phyloP scores from a whole-genome alignment of 2,797 vertebrate genomes.

The Enteromius viviparus region DNA sequence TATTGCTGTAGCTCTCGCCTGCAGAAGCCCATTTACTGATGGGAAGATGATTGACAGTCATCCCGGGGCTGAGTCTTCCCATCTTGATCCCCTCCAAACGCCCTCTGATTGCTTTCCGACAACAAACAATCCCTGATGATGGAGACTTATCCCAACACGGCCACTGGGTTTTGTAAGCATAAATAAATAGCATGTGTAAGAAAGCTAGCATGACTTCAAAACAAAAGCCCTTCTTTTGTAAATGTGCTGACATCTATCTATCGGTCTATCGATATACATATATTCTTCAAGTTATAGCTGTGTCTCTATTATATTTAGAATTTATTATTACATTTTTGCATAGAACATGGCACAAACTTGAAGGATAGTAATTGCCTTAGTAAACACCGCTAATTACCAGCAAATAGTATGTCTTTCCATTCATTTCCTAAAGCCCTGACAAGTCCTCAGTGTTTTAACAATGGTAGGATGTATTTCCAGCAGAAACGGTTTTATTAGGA shows the following conservation, averaged over 20 bases:
- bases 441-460: not conserved
- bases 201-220: slow-evolving; percentile 13
- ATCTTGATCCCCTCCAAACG: slow-evolving; percentile 58
- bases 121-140: slow-evolving; percentile 49
- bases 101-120: slow-evolving; percentile 53
- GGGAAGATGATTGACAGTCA: slow-evolving; percentile 58
- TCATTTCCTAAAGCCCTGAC: not conserved
- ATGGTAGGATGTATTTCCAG: not conserved
- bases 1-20: slow-evolving; percentile 42
- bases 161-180: slow-evolving; percentile 32
- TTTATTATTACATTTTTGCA: not conserved
- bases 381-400: not conserved
- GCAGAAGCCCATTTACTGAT: slow-evolving; percentile 52
- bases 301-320: not conserved
- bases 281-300: not conserved
- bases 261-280: not conserved
- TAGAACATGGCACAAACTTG: not conserved
- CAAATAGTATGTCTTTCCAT: not conserved
- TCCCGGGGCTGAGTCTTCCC: slow-evolving; percentile 37
- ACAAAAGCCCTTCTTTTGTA: not conserved
- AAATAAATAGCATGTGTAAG: slow-evolving; percentile 34
- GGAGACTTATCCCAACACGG: slow-evolving; percentile 37
- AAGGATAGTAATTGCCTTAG: not conserved
- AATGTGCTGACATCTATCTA: not conserved
- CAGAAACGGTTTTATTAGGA: not conserved